Percentiles rank a stretch among this genome's conserved stretches.
Conservation (phyloP, 2,888 invertebrate genomes). For the Aleiodes alternator region DNA sequence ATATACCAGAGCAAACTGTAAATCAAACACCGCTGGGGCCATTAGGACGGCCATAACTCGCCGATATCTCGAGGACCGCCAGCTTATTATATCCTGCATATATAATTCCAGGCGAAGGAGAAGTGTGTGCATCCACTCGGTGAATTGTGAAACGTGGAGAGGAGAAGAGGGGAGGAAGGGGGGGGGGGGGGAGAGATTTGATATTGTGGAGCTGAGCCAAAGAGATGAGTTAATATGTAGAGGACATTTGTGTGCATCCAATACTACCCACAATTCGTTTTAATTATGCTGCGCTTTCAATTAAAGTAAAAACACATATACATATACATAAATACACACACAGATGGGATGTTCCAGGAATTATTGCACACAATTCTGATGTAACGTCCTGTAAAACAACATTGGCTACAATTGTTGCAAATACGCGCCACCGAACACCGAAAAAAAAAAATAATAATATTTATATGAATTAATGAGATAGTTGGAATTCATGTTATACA, state of each 20-base stretch:
- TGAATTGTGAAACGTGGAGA: constrained; percentile 35
- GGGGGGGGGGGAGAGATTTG: not conserved
- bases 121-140: constrained; percentile 56
- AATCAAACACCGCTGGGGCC: constrained; percentile 72
- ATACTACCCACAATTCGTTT: not conserved
- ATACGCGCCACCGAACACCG: no score
- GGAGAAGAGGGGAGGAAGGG: not conserved
- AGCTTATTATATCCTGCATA: constrained; percentile 75
- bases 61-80: constrained; percentile 74
- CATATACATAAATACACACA: no score
- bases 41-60: constrained; percentile 74
- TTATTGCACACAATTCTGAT: no score
- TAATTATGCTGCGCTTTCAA: not conserved
- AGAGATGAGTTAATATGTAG: constrained; percentile 9
- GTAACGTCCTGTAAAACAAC: no score
- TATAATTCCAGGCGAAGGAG: constrained; percentile 68
- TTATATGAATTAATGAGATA: no score
- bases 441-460: no score
- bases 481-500: no score
- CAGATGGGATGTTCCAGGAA: not conserved
- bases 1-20: constrained; percentile 62
- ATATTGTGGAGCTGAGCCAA: constrained; percentile 19
- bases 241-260: constrained; percentile 9
- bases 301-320: not conserved
- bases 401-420: no score